Base-by-base conservation (phyloP, 1,140 invertebrate species). In the Hyposmocoma kahamanoa region DNA sequence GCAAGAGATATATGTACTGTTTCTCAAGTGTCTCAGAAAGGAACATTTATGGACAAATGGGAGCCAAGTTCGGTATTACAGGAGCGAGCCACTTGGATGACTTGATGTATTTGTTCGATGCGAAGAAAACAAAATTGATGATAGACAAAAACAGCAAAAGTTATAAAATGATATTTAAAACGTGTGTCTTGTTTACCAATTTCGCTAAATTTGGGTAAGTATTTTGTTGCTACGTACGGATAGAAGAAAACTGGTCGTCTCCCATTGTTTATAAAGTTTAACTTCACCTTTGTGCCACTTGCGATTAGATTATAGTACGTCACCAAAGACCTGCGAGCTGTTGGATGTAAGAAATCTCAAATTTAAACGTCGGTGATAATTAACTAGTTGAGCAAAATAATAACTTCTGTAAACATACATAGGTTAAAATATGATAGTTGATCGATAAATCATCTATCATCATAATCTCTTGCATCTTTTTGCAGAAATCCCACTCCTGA, bases 141-240 rank as follows among this genome's bases (percentile, higher is more conserved):
- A 20, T 42, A 1, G 30, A 44, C 17, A 48, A 48, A 41, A 43
- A 36, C 10, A 44, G 42, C 22, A 20, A 22, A 39, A 43, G 50
- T 20, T 42, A 49, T 21, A 64, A 60, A 24, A 69, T 80, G 60
- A 66, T 57, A 2, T 59, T 67, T 28, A 56, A 72, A 34, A 56
- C 82, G 17, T 75, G 70, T 0, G 78, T 72, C 47, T 34, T 87
- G n/a, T 80, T 79, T 71, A 65, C 82, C 0, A 86, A 84, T 39
- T 87, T 87, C 45, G 79, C 79, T 2, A 85, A 76, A 58, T 62
- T 77, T 50, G 59, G 67, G 85, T 86, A 56, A 58, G 56, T 56
- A 9, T 26, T 26, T 6, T 26, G 11, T 11, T 5, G 5, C 11
- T 26, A 11, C 24, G 5, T 5, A 26, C 24, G 11, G 24, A 26